Base-by-base conservation (phyloP, 2,888 invertebrate species). In the Drosophila anceps region DNA sequence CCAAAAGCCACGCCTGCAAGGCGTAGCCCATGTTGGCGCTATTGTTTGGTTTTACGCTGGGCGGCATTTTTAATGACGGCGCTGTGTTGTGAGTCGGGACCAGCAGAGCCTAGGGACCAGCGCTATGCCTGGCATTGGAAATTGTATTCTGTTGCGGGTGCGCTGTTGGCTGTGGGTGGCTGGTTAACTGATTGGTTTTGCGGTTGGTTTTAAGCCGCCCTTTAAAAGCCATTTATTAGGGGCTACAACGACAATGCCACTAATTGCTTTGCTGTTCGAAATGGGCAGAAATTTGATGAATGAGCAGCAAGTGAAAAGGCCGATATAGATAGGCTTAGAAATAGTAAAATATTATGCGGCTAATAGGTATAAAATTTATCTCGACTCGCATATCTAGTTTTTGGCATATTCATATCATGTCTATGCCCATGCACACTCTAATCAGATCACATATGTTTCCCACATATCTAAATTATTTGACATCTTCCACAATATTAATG, bases 21-120 rank as follows among this genome's bases (percentile, higher is more conserved):
- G 72, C 75, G 65, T 73, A 68, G 69, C 73, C 76, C 74, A 73
- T 71, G 58, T 48, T 65, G 60, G 53, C 70, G 65, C 58, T 62
- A 43, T 76, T 79, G 80, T 74, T 83, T 76, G 80, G 50, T 55
- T 64, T 76, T 54, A 15, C 58, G 51, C 43, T 65, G 73, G 73
- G 74, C 68, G 82, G 84, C 73, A 72, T 75, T 78, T 71, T 76
- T 83, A 82, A 85, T 78, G 88, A 87, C 68, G 86, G 73, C 69
- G 44, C 48, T 46, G 63, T 41, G 15, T 61, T 48, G 18, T 43
- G 58, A 24, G 31, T 33, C 24, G 43, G 10, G 15, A 6, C 24
- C 10, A n/a, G 29, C 41, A 46, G 37, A 10, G 61, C 51, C 5
- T 10, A 9, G 48, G 37, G 31, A 31, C 39, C 35, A 15, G 13